Conservation (phyloP, 2,888 invertebrate species). For the Caenorhabditis sp. region DNA sequence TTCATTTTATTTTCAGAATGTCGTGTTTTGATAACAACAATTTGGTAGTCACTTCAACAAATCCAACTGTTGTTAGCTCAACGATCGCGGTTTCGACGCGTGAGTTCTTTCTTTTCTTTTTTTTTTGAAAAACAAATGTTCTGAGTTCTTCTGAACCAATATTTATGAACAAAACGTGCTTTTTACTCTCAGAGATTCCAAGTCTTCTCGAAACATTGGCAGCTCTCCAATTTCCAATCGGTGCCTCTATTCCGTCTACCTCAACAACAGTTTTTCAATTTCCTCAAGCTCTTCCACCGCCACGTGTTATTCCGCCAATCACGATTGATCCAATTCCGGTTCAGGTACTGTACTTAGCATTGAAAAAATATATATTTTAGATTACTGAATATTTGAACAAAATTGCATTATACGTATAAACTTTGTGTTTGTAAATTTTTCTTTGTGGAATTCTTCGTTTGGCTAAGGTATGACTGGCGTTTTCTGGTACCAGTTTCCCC, state of each 20-base stretch:
- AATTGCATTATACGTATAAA: too few species aligned
- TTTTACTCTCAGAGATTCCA: not conserved
- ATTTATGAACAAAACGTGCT: too few species aligned
- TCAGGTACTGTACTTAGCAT: not conserved
- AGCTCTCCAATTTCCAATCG: constrained; percentile 8
- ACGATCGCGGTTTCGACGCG: not conserved
- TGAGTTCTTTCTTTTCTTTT: not conserved
- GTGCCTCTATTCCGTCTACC: not conserved
- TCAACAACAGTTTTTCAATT: not conserved
- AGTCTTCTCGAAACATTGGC: constrained; percentile 20
- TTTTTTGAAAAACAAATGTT: too few species aligned
- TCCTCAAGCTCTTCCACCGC: not conserved
- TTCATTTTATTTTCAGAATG: not conserved
- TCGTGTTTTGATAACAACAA: not conserved
- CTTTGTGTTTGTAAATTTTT: too few species aligned
- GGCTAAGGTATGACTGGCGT: too few species aligned
- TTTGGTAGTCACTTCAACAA: not conserved
- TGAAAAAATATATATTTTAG: too few species aligned
- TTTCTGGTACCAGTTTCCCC: too few species aligned
- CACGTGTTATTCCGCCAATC: not conserved
- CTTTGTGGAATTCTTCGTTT: too few species aligned
- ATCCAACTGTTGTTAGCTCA: not conserved
- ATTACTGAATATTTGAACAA: too few species aligned
- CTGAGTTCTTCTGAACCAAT: too few species aligned
- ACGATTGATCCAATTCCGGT: constrained; percentile 2